A percentile compares a stretch with the other conserved stretches of the same genome.
These are phyloP conservation scores for Salpingus planirostris DNA, from an alignment of 2,888 invertebrate genomes.

Conservation along the genomic window DNA sequence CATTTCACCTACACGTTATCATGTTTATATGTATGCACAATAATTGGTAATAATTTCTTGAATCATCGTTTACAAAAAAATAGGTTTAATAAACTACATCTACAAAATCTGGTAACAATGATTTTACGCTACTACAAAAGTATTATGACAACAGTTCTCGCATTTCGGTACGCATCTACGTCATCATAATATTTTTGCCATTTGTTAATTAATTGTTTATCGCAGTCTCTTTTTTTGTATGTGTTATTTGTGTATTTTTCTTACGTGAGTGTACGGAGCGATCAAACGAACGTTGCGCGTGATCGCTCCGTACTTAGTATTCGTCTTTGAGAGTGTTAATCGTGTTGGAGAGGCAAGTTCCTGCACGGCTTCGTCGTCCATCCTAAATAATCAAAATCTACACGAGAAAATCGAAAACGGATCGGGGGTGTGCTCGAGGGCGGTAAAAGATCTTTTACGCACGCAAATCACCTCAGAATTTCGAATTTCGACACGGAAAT, in stretches of 20 bases:
- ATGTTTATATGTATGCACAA: no score
- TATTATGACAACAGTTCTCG: constrained; percentile 36
- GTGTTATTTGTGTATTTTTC: constrained; percentile 16
- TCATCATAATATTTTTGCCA: constrained; percentile 42
- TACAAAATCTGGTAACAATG: constrained; percentile 33
- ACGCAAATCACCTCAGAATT: no score
- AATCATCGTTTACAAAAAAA: constrained; percentile 42
- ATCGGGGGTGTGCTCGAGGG: no score
- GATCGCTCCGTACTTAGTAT: no score
- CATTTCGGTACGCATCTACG: constrained; percentile 21
- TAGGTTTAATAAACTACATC: constrained; percentile 32
- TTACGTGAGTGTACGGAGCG: no score
- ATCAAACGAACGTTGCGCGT: no score
- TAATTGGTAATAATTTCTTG: constrained; percentile 16
- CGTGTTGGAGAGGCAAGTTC: constrained; percentile 26
- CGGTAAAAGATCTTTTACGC: no score
- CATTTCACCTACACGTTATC: no score
- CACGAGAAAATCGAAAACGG: no score
- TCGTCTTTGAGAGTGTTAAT: no score
- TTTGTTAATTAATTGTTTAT: constrained; percentile 42
- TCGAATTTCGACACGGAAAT: constrained; percentile 6
- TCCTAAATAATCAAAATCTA: no score
- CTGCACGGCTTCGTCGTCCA: constrained; percentile 26
- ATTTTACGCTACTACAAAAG: constrained; percentile 37
- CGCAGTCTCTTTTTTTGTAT: constrained; percentile 42